These are phyloP conservation scores for Melanophora roralis DNA, from an alignment of 2,888 invertebrate genomes.

Conservation along the genomic window DNA sequence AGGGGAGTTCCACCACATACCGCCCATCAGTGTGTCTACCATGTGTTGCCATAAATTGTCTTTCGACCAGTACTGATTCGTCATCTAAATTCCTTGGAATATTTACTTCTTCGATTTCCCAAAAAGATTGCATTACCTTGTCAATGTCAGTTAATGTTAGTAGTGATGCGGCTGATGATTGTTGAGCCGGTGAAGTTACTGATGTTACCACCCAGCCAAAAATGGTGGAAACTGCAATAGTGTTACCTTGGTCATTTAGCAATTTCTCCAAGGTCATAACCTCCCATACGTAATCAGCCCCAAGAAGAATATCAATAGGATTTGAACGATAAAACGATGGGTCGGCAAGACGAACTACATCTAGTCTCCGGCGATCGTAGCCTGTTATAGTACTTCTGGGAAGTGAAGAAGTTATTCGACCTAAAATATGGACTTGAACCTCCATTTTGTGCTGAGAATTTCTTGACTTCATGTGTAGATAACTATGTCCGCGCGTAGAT, in stretches of 20 bases:
- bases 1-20: not conserved
- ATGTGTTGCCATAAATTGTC: constrained; percentile 11
- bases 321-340: not conserved
- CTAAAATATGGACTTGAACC: not conserved
- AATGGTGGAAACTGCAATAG: not conserved
- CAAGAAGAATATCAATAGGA: not conserved
- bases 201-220: not conserved
- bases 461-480: not conserved
- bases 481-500: not conserved
- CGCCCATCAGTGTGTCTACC: not conserved
- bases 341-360: not conserved
- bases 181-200: not conserved
- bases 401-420: not conserved
- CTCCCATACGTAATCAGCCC: not conserved
- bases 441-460: not conserved
- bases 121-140: not conserved
- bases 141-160: not conserved
- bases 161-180: not conserved
- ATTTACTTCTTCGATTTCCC: not conserved
- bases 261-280: not conserved
- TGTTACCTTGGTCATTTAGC: not conserved
- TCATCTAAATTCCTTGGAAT: not conserved
- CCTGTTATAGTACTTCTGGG: not conserved
- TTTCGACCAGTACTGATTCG: not conserved
- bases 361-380: not conserved